Conservation (phyloP, 2,113 vertebrate species). For the Pygathrix nemaeus region DNA sequence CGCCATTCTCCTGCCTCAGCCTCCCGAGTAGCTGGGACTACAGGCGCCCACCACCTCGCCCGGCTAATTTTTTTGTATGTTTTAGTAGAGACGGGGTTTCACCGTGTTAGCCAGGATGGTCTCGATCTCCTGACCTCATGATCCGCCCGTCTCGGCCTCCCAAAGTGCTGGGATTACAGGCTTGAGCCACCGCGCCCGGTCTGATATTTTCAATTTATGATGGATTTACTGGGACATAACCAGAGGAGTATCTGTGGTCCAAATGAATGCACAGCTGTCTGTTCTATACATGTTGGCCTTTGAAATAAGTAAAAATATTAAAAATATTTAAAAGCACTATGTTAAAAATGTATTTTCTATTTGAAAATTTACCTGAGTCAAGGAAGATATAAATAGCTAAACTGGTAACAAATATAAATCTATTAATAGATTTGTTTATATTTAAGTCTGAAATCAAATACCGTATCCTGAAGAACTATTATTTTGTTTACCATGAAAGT, state of each 20-base stretch:
- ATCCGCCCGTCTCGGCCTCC: too few relatives aligned
- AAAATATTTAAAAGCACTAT: background rate
- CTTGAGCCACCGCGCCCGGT: too few relatives aligned
- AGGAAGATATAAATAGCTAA: conserved; percentile 2
- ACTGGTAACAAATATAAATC: background rate
- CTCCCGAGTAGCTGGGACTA: too few relatives aligned
- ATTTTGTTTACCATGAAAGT: background rate
- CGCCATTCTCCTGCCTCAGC: too few relatives aligned
- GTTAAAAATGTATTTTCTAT: background rate
- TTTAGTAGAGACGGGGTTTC: too few relatives aligned
- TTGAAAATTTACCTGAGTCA: conserved; percentile 6
- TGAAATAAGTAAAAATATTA: conserved; percentile 29
- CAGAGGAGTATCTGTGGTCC: background rate
- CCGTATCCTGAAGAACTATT: background rate
- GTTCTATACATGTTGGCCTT: background rate
- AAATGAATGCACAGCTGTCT: conserved; percentile 7
- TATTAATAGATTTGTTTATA: background rate
- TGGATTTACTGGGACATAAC: background rate
- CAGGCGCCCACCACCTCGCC: too few relatives aligned
- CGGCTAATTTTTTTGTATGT: too few relatives aligned
- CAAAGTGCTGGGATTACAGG: too few relatives aligned
- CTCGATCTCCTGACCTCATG: too few relatives aligned
- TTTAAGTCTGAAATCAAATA: background rate
- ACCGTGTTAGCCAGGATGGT: too few relatives aligned
- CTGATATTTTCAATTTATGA: background rate